These are phyloP conservation scores for Schizaphis graminum DNA, from an alignment of 2,888 invertebrate species.

Conservation along the genomic window DNA sequence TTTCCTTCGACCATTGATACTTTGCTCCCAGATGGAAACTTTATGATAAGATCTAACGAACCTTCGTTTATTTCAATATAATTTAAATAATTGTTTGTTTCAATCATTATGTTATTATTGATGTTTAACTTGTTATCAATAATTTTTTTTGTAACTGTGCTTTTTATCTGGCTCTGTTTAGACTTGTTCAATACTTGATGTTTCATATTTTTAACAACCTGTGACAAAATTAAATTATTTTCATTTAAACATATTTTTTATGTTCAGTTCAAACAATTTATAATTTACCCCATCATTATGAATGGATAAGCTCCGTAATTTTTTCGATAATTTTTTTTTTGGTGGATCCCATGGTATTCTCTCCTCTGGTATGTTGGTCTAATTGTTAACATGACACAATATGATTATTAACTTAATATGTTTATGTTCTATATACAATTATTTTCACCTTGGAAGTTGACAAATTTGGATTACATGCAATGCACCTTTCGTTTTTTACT, in stretches of 20 bases:
- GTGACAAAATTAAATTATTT: not conserved
- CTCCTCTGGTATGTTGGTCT: slow-evolving; percentile 71
- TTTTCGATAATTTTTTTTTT: slow-evolving; percentile 67
- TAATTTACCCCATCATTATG: slow-evolving; percentile 11
- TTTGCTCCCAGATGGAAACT: slow-evolving; percentile 64
- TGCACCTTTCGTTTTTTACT: slow-evolving; percentile 69
- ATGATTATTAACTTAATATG: not conserved
- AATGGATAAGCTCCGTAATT: slow-evolving; percentile 42
- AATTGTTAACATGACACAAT: not conserved
- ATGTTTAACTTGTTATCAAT: slow-evolving; percentile 20
- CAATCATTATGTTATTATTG: slow-evolving; percentile 57
- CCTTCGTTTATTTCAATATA: slow-evolving; percentile 65
- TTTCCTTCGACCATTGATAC: slow-evolving; percentile 70
- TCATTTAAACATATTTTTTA: not conserved
- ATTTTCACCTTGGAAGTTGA: slow-evolving; percentile 66
- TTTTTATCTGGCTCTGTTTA: not conserved
- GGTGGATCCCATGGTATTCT: slow-evolving; percentile 72
- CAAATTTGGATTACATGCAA: slow-evolving; percentile 70
- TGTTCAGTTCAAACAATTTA: not conserved
- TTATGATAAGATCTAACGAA: slow-evolving; percentile 65
- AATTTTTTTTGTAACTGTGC: slow-evolving; percentile 15
- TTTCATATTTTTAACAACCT: slow-evolving; percentile 38
- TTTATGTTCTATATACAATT: not conserved
- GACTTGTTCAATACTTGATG: not conserved
- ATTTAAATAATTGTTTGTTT: slow-evolving; percentile 56